phyloP scores from a whole-genome alignment of 2,888 invertebrate genomes.

The Hoplodrina ambigua region DNA sequence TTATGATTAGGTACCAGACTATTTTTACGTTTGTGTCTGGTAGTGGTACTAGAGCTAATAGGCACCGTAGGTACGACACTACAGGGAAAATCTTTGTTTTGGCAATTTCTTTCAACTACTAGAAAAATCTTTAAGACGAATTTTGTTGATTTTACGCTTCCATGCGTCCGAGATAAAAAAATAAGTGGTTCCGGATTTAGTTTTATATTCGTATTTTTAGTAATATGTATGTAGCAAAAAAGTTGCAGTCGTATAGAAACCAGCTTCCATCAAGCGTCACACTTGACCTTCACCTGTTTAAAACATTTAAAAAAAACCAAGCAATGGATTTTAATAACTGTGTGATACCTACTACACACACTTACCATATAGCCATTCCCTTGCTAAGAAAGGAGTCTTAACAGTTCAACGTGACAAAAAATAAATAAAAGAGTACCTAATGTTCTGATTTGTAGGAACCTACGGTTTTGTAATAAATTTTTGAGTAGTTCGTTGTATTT shows the following conservation, averaged over 20 bases:
- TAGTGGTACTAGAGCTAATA: neutral
- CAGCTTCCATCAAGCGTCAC: constrained; percentile 21
- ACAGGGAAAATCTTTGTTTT: neutral
- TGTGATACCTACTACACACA: too few relatives aligned
- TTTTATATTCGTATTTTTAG: neutral
- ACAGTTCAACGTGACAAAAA: too few relatives aligned
- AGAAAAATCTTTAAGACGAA: neutral
- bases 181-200: constrained; percentile 10
- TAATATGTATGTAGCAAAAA: constrained; percentile 11
- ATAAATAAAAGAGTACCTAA: too few relatives aligned
- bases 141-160: constrained; percentile 5
- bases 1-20: neutral
- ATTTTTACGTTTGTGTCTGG: neutral
- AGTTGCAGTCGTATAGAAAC: constrained; percentile 6
- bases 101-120: neutral
- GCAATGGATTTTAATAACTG: too few relatives aligned
- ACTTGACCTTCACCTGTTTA: constrained; percentile 30
- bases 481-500: too few relatives aligned
- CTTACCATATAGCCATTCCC: too few relatives aligned
- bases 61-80: too few relatives aligned
- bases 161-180: constrained; percentile 1
- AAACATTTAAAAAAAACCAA: neutral
- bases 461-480: too few relatives aligned
- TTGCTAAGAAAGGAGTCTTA: too few relatives aligned
- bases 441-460: too few relatives aligned